phyloP scores from a whole-genome alignment of 1,140 invertebrate species.

The Diploscapter pachys region DNA sequence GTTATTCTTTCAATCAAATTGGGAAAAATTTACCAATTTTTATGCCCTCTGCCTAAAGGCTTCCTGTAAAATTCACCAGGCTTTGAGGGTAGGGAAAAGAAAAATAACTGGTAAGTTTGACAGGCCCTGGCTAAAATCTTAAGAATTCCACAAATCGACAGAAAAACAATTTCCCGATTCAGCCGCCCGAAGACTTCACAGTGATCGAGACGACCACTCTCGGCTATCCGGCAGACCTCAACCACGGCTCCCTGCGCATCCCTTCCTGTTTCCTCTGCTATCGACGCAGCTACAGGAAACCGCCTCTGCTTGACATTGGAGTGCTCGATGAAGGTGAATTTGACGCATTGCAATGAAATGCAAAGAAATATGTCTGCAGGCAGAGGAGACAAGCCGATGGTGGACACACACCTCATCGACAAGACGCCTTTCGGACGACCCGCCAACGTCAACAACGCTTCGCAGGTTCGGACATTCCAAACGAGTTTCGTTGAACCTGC shows the following conservation, averaged over 20 bases:
- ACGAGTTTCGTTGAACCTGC: neutral
- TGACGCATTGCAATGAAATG: neutral
- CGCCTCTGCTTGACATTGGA: conserved; percentile 92
- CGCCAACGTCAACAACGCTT: conserved; percentile 95
- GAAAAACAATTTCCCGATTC: conserved; percentile 23
- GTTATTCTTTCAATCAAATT: too few relatives aligned
- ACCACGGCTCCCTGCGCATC: conserved; percentile 89
- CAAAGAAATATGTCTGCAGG: conserved; percentile 4
- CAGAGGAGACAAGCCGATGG: conserved; percentile 71
- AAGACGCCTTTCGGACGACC: conserved; percentile 77
- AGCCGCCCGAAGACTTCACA: conserved; percentile 72
- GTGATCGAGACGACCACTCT: conserved; percentile 78
- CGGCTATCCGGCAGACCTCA: conserved; percentile 82
- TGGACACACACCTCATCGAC: conserved; percentile 84
- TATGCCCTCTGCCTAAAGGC: too few relatives aligned
- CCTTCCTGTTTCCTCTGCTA: conserved; percentile 91
- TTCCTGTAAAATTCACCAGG: too few relatives aligned
- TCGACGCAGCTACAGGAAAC: conserved; percentile 83
- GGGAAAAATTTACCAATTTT: too few relatives aligned
- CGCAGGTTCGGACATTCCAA: conserved; percentile 62
- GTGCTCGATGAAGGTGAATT: conserved; percentile 61
- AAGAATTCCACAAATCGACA: neutral
- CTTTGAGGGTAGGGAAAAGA: too few relatives aligned
- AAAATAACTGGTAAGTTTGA: too few relatives aligned
- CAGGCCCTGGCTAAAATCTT: too few relatives aligned